Conservation (phyloP, 2,113 vertebrate species). For the Cavia porcellus region DNA sequence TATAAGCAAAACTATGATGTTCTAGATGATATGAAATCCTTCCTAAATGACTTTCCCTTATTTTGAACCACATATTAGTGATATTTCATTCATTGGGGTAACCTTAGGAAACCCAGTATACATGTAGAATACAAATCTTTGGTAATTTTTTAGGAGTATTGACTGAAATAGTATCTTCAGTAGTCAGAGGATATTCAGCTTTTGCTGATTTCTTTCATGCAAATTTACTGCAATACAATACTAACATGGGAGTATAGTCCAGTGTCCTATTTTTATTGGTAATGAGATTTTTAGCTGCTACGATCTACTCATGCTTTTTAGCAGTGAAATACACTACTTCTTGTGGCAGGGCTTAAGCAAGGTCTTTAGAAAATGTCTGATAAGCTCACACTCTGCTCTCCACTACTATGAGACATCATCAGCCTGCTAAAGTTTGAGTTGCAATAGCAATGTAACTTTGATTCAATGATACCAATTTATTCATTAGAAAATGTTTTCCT, state of each 20-base stretch:
- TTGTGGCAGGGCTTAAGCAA: not conserved
- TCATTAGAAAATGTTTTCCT: slow-evolving; percentile 31
- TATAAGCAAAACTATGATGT: slow-evolving; percentile 1
- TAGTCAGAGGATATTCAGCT: not conserved
- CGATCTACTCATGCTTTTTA: not conserved
- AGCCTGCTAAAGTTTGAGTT: not conserved
- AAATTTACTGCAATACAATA: not conserved
- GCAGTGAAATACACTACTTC: not conserved
- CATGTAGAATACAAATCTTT: not conserved
- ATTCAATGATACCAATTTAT: slow-evolving; percentile 3
- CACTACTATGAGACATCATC: not conserved
- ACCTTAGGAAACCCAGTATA: not conserved
- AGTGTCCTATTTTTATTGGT: not conserved
- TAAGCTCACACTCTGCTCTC: not conserved
- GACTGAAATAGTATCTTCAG: slow-evolving; percentile 10
- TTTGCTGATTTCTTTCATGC: not conserved
- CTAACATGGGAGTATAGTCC: not conserved
- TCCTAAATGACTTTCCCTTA: not conserved
- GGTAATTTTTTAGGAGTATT: not conserved
- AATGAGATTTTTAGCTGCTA: not conserved
- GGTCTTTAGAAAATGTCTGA: not conserved
- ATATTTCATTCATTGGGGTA: slow-evolving; percentile 44
- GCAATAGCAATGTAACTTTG: not conserved
- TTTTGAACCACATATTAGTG: not conserved
- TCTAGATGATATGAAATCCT: not conserved